Evolutionary conservation across 2,888 invertebrate species (phyloP), one percentile per base, ranked within the genome.

Genomic region (Diarsia dahlii): DNA sequence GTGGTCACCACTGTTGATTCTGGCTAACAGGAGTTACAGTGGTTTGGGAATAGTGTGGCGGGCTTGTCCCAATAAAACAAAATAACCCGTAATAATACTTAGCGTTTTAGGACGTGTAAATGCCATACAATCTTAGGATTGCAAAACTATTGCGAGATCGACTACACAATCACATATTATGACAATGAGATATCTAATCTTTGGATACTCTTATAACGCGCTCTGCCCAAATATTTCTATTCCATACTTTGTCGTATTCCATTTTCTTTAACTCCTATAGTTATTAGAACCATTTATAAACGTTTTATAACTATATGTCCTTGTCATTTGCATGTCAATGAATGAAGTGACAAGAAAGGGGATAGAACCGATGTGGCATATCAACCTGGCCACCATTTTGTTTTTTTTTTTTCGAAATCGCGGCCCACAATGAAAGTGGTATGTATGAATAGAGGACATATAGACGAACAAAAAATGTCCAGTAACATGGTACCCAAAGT

Each of bases 291-390:
- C 13, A 20, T 71, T 34, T 64, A 50, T 56, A 50, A 75, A 79
- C 20, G 79, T 60, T 65, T 68, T 79, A 23, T 65, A 54, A 65
- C 48, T 74, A n/a, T 28, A 15, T 54, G 54, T 34, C 63, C 45
- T 34, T 68, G 56, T 69, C 39, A 34, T 75, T 80, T 80, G 79
- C 80, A 80, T 80, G 79, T 62, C 48, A 60, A 66, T 79, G n/a
- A 75, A 56, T 66, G 75, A 54, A 12, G 66, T 65, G 39, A 39
- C 58, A 74, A 54, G 15, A 72, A 18, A 28, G 28, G 28, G 28
- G 28, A 28, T 28, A 28, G 28, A 28, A 28, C 28, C 28, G 28
- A 28, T 28, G 28, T 28, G 28, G 28, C n/a, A n/a, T n/a, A n/a
- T n/a, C n/a, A n/a, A n/a, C n/a, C n/a, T n/a, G n/a, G n/a, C n/a